Percentiles rank a stretch among this genome's conserved stretches.
phyloP scores from a whole-genome alignment of 2,797 vertebrate species.

The Sebastes oblongus region DNA sequence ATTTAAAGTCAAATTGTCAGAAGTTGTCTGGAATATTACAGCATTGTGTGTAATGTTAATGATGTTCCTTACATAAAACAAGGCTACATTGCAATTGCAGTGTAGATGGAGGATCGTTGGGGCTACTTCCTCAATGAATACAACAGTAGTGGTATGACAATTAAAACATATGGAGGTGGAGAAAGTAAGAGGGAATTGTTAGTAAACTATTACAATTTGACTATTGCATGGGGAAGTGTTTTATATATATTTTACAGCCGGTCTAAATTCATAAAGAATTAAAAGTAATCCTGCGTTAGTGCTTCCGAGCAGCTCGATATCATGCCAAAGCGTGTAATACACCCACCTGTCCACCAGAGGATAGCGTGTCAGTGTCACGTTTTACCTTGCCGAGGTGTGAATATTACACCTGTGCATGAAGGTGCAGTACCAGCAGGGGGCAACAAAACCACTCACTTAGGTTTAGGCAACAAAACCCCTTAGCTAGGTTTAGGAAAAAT shows the following conservation, averaged over 20 bases:
- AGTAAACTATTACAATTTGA: not conserved
- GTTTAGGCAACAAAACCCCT: too few species aligned
- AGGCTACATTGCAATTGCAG: not conserved
- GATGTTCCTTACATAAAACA: not conserved
- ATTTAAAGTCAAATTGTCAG: not conserved
- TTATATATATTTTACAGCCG: not conserved
- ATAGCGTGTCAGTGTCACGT: too few species aligned
- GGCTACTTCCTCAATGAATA: not conserved
- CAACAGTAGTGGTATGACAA: not conserved
- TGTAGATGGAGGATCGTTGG: not conserved
- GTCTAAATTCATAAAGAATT: not conserved
- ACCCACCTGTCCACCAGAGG: too few species aligned
- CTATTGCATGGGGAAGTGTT: not conserved
- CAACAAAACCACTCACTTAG: too few species aligned
- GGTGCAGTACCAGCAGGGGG: too few species aligned
- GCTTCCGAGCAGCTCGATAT: too few species aligned
- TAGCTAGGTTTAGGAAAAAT: too few species aligned
- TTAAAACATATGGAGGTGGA: not conserved
- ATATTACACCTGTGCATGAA: too few species aligned
- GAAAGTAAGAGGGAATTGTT: not conserved
- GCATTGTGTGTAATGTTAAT: not conserved
- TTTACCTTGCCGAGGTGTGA: too few species aligned
- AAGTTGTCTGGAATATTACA: not conserved
- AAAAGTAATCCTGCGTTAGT: constrained; percentile 1
- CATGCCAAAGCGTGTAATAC: too few species aligned